Conservation (phyloP, 1,140 invertebrate genomes). For the Nephila pilipes region DNA sequence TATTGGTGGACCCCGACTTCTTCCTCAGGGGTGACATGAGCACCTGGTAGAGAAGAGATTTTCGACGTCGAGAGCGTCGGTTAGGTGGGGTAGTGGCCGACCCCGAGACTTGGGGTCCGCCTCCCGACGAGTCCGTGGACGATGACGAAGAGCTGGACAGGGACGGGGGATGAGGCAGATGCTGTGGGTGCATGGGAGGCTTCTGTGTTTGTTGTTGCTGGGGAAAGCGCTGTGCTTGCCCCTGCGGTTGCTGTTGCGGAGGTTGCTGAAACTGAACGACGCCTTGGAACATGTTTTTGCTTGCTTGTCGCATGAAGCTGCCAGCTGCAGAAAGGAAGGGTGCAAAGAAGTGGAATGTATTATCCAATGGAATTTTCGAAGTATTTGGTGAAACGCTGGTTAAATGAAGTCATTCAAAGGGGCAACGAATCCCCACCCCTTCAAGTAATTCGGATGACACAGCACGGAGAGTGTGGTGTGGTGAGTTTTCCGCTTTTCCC, state of each 20-base stretch:
- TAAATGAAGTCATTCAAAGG: too few species aligned
- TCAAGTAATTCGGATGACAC: not conserved
- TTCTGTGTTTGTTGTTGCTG: slow-evolving; percentile 46
- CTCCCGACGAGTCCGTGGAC: not conserved
- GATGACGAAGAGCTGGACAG: slow-evolving; percentile 50
- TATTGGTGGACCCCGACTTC: slow-evolving; percentile 72
- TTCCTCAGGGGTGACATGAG: slow-evolving; percentile 72
- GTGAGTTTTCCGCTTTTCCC: not conserved
- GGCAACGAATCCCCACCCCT: not conserved
- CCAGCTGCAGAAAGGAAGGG: not conserved
- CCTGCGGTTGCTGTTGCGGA: slow-evolving; percentile 18
- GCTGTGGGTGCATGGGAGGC: slow-evolving; percentile 17
- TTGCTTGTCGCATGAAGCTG: slow-evolving; percentile 15
- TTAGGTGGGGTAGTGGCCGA: slow-evolving; percentile 63
- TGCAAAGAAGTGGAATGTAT: not conserved
- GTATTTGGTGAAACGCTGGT: not conserved
- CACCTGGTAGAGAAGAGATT: slow-evolving; percentile 74
- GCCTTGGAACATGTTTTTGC: slow-evolving; percentile 72
- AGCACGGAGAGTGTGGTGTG: not conserved
- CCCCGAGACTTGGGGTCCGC: slow-evolving; percentile 29
- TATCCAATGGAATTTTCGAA: not conserved
- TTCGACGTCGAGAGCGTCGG: slow-evolving; percentile 61
- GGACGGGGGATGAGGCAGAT: slow-evolving; percentile 44
- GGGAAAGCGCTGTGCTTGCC: not conserved
- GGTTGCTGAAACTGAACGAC: slow-evolving; percentile 64